Percentiles rank a stretch among this genome's conserved stretches.
phyloP scores from a whole-genome alignment of 1,140 invertebrate genomes.

The Archivesica marissinica region DNA sequence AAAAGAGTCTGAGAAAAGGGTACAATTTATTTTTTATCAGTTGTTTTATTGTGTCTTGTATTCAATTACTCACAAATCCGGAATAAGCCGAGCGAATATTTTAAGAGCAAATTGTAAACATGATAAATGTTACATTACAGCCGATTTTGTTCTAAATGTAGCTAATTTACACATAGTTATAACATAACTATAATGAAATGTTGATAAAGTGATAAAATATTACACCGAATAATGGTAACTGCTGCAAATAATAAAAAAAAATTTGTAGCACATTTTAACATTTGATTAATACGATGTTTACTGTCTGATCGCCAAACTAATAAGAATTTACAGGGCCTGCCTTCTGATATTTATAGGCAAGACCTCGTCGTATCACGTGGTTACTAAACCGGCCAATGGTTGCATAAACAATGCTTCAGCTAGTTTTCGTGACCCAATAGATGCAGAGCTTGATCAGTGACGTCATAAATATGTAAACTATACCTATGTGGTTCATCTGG shows the following conservation, averaged over 20 bases:
- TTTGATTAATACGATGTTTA: conserved; percentile 14
- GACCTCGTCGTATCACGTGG: conserved; percentile 50
- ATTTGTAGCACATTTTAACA: not conserved
- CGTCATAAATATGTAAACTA: conserved; percentile 3
- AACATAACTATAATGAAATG: no score
- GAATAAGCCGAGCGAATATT: no score
- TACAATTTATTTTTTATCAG: conserved; percentile 13
- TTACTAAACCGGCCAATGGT: conserved; percentile 27
- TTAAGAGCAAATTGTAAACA: no score
- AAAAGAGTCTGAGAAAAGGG: conserved; percentile 7
- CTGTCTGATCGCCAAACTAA: conserved; percentile 3
- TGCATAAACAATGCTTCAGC: not conserved
- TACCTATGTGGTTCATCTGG: not conserved
- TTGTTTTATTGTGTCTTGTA: no score
- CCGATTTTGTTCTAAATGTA: no score
- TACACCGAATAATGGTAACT: no score
- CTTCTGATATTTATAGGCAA: conserved; percentile 11
- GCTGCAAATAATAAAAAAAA: no score
- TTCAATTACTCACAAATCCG: no score
- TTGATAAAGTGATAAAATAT: no score
- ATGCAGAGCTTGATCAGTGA: conserved; percentile 17
- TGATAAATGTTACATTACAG: no score
- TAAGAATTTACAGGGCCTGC: not conserved
- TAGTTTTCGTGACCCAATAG: conserved; percentile 23
- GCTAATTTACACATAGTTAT: no score